phyloP scores from a whole-genome alignment of 1,140 invertebrate species.

The Solenopsis fugax region DNA sequence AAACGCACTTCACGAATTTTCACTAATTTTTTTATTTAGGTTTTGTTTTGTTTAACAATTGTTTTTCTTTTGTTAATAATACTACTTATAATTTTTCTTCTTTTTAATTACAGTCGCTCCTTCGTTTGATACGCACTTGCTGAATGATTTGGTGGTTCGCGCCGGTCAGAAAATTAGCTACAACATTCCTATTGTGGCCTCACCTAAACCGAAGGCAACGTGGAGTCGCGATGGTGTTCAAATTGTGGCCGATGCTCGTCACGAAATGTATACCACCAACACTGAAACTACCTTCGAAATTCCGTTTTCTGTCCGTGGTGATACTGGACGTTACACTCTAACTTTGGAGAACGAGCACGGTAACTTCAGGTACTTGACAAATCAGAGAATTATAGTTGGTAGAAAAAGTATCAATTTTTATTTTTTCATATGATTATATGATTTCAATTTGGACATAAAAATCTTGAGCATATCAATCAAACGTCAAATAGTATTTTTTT shows the following conservation, averaged over 20 bases:
- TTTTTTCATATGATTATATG: background rate
- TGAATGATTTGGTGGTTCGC: slow-evolving; percentile 95
- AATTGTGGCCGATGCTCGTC: slow-evolving; percentile 87
- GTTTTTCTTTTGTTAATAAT: background rate
- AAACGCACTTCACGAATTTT: no score
- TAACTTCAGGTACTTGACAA: slow-evolving; percentile 85
- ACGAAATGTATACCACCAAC: slow-evolving; percentile 88
- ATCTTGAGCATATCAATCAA: slow-evolving; percentile 16
- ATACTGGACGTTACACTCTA: slow-evolving; percentile 94
- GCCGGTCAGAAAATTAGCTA: slow-evolving; percentile 96
- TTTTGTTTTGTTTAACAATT: background rate
- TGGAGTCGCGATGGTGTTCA: slow-evolving; percentile 96
- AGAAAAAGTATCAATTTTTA: background rate
- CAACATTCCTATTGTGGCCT: slow-evolving; percentile 95
- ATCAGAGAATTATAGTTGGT: background rate
- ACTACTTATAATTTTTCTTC: background rate
- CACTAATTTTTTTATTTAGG: no score
- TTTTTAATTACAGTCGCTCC: slow-evolving; percentile 89
- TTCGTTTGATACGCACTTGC: slow-evolving; percentile 93
- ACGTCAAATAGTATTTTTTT: background rate
- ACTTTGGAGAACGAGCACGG: slow-evolving; percentile 95
- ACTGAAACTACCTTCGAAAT: slow-evolving; percentile 95
- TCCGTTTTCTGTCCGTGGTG: slow-evolving; percentile 92
- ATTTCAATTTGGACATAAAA: background rate
- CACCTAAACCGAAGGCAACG: slow-evolving; percentile 93